Evolutionary conservation across 2,797 vertebrate species (phyloP), one percentile per base, ranked within the genome.

Genomic region (Poecile montanus): DNA sequence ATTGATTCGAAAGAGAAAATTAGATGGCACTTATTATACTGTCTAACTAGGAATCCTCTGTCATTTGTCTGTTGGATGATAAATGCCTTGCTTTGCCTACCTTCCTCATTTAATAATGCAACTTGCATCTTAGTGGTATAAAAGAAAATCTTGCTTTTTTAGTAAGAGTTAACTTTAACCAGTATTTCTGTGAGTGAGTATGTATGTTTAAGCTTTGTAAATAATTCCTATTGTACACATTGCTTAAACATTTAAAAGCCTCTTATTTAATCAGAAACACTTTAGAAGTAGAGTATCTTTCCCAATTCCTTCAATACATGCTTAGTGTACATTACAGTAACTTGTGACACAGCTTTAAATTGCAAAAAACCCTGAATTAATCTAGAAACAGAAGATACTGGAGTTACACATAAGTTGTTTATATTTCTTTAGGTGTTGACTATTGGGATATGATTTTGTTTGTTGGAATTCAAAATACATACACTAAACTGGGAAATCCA

Each of bases 1-100:
- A 98, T 98, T 98, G 97, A 98, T 98, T 98, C 44, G 80, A 97
- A 98, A 98, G 97, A 98, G 97, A 98, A 98, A 98, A 98, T 98
- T 98, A 98, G 97, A 98, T 97, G 96, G 95, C 97, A 96, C 97
- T 98, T 98, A 98, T 98, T 98, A 98, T 93, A 96, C 96, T 97
- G 97, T 98, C 97, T 98, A 97, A 98, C 97, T 96, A 97, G 97
- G 95, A 97, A 95, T 95, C 91, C 95, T 66, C 66, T 97, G 94
- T 97, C 97, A 97, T 98, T 98, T 98, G 93, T 98, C 98, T 97
- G 89, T 95, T 80, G 91, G 68, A 84, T 97, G 97, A 98, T 97
- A 96, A 98, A 98, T 98, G 97, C 96, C 97, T 96, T 91, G 78
- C 94, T 96, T 97, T 97, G 75, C 95, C 96, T 95, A 85, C 92